Evolutionary conservation across 1,140 invertebrate genomes (phyloP), one percentile per base, ranked within the genome.

Genomic region (Lepidurus couesii): DNA sequence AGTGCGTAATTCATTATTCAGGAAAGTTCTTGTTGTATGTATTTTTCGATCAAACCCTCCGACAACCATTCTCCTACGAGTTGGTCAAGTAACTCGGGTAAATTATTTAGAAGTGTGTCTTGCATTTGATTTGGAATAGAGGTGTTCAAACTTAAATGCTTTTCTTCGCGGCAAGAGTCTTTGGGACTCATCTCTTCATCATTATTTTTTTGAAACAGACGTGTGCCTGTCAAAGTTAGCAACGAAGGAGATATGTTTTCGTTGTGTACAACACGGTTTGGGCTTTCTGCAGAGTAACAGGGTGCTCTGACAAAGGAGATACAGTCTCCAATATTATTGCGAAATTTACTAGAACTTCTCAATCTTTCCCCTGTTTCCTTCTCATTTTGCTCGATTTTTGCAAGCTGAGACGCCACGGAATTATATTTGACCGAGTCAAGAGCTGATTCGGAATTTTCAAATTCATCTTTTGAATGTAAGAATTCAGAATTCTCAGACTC

Each of bases 331-430:
- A 0, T 21, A 16, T 65, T 7, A n/a, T 7, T 65, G 13, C 9
- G 21, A 16, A 65, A 9, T 13, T 16, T 65, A n/a, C 1, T 7
- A 65, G 1, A 65, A 21, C 53, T 13, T 65, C 21, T 65, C 21
- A 65, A 4, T 16, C 13, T 65, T 65, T 65, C 16, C 1, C 53
- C 1, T 21, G 53, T 65, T 65, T 65, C 53, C 6, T 65, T 65
- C 21, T 65, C 53, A 65, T n/a, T n/a, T 65, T 65, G 53, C 53
- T 65, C 53, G 4, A 65, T 65, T n/a, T 21, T 65, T n/a, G 53
- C 53, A n/a, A 65, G 21, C 6, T 21, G 53, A 65, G 53, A 65
- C 5, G 53, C 53, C 21, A 65, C 13, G 53, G 21, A 21, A 65
- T 65, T 65, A 65, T 16, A 21, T 7, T 65, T 21, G 13, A 7